phyloP scores from a whole-genome alignment of 2,888 invertebrate species.

The Tenthredo distinguenda region DNA sequence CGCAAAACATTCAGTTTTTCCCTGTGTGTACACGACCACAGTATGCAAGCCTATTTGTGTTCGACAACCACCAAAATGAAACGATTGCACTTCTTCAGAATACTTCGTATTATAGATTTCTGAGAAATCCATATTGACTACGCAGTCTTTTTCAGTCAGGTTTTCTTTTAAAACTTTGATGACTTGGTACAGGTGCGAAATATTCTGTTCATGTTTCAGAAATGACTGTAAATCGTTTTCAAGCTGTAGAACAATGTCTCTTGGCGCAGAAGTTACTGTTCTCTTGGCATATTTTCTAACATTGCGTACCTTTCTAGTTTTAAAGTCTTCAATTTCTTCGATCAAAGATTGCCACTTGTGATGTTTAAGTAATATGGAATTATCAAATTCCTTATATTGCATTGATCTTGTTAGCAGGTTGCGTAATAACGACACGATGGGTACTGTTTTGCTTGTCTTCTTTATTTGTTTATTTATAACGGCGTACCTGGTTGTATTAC shows the following conservation, averaged over 20 bases:
- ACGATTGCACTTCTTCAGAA: slow-evolving; percentile 55
- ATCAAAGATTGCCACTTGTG: slow-evolving; percentile 18
- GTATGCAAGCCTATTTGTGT: slow-evolving; percentile 57
- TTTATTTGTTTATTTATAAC: too few relatives aligned
- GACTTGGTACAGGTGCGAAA: slow-evolving; percentile 14
- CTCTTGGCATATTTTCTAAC: background rate
- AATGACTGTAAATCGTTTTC: slow-evolving; percentile 50
- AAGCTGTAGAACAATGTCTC: slow-evolving; percentile 27
- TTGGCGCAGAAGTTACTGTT: background rate
- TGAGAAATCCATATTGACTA: slow-evolving; percentile 54
- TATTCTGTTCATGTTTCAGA: slow-evolving; percentile 54
- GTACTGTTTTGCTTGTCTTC: too few relatives aligned
- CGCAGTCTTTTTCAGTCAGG: slow-evolving; percentile 1
- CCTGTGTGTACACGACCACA: slow-evolving; percentile 55
- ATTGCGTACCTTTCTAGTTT: slow-evolving; percentile 9
- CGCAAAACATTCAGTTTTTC: slow-evolving; percentile 5
- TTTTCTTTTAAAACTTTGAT: background rate
- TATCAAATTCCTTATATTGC: slow-evolving; percentile 41
- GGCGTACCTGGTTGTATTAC: too few relatives aligned
- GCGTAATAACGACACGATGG: too few relatives aligned
- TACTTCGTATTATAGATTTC: slow-evolving; percentile 49
- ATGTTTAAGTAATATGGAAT: background rate
- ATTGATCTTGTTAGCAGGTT: too few relatives aligned
- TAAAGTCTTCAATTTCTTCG: background rate
- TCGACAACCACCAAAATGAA: slow-evolving; percentile 58